phyloP scores from a whole-genome alignment of 2,888 invertebrate genomes.

The Nysson spinosus region DNA sequence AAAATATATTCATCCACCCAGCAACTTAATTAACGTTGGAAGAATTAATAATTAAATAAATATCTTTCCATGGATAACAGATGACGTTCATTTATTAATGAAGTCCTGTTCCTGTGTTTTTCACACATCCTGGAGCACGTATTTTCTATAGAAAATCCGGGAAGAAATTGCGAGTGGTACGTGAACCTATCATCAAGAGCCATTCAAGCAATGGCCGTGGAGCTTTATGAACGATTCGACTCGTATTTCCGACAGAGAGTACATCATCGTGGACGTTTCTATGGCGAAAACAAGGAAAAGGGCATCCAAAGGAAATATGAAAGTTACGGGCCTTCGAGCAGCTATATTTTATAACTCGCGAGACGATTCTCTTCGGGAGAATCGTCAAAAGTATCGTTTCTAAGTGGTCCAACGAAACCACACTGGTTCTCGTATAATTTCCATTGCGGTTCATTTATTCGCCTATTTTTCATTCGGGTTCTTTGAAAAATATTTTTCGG shows the following conservation, averaged over 20 bases:
- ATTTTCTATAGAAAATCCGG: too few relatives aligned
- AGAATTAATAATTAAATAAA: too few relatives aligned
- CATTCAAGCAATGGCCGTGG: slow-evolving; percentile 32
- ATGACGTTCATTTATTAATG: too few relatives aligned
- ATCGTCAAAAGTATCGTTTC: slow-evolving; percentile 32
- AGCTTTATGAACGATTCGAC: slow-evolving; percentile 51
- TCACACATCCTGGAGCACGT: too few relatives aligned
- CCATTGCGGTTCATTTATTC: neutral
- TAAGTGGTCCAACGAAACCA: slow-evolving; percentile 32
- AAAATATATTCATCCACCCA: too few relatives aligned
- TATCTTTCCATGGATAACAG: too few relatives aligned
- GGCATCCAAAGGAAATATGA: slow-evolving; percentile 35
- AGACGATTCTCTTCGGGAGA: slow-evolving; percentile 23
- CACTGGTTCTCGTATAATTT: neutral
- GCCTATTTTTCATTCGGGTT: neutral
- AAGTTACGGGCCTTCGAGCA: slow-evolving; percentile 38
- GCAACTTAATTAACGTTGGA: too few relatives aligned
- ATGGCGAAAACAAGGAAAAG: slow-evolving; percentile 39
- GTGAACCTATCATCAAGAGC: slow-evolving; percentile 34
- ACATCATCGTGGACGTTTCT: slow-evolving; percentile 41
- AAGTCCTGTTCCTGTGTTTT: too few relatives aligned
- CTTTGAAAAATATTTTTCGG: slow-evolving; percentile 13
- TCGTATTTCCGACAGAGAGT: slow-evolving; percentile 47
- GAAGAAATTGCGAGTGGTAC: slow-evolving; percentile 26
- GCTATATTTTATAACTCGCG: slow-evolving; percentile 40